Conservation (phyloP, 2,888 invertebrate species). For the Peribatodes rhomboidaria region DNA sequence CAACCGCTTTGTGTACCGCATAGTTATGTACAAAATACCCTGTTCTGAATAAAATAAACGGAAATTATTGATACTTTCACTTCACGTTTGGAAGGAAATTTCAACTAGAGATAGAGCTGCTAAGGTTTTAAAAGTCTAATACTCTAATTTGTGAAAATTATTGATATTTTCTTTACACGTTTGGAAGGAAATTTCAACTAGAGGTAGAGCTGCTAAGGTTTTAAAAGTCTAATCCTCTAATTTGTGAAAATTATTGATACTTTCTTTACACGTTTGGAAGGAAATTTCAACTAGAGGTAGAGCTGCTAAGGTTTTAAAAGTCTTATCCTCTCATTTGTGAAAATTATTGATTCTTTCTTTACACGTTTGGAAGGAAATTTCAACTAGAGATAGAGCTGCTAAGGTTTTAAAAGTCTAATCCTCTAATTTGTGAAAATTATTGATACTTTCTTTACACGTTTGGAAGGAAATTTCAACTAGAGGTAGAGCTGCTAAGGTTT, state of each 20-base stretch:
- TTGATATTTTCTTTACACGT: constrained; percentile 32
- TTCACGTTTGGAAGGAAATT: constrained; percentile 23
- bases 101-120: constrained; percentile 15
- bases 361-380: constrained; percentile 22
- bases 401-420: neutral
- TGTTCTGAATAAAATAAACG: constrained; percentile 40
- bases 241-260: constrained; percentile 33
- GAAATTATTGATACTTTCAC: constrained; percentile 35
- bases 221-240: neutral
- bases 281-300: constrained; percentile 16
- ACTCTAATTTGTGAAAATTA: constrained; percentile 17
- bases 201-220: constrained; percentile 14
- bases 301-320: constrained; percentile 6
- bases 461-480: no score
- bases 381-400: constrained; percentile 14
- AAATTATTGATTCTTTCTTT: constrained; percentile 37
- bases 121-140: neutral
- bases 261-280: constrained; percentile 25
- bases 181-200: constrained; percentile 19
- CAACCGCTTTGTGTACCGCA: constrained; percentile 62
- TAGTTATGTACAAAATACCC: constrained; percentile 39
- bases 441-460: no score
- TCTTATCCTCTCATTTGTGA: neutral
- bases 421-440: neutral
- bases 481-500: no score